Base-by-base conservation (phyloP, 1,140 invertebrate species). In the Sinella curviseta region DNA sequence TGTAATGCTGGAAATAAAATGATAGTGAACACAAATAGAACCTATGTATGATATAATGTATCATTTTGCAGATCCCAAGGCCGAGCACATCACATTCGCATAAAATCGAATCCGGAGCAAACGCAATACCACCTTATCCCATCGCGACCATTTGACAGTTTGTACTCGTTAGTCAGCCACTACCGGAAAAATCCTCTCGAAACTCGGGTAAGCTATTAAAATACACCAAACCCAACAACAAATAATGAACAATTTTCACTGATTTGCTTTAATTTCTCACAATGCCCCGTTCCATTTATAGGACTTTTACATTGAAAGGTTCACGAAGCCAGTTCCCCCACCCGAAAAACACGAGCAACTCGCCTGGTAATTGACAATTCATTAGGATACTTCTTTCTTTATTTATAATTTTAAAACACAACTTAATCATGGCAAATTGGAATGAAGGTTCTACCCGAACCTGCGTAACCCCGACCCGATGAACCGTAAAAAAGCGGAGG, bases 41-140 rank as follows among this genome's bases (percentile, higher is more conserved):
- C n/a, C n/a, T n/a, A n/a, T n/a, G n/a, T n/a, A n/a, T n/a, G n/a
- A n/a, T n/a, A n/a, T n/a, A n/a, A n/a, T n/a, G n/a, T n/a, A n/a
- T n/a, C n/a, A n/a, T n/a, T n/a, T n/a, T n/a, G n/a, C 83, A 91
- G 90, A 94, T 89, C 95, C 8, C 92, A 95, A 85, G 93, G 92
- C 20, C 92, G 92, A 85, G 94, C 95, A 0, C 95, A 97, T 87
- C 96, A 99, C 86, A 97, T 96, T 86, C 90, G 95, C 54, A 98
- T 98, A 76, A 93, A 94, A 84, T 90, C 93, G 39, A 95, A 95
- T 84, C 94, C 95, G 85, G 95, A 97, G 24, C 90, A 94, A 83
- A 94, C 92, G 0, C 95, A 94, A 86, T 98, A 95, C 87, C 97
- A 93, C 88, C 88, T 99, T 3, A 95, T 97, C 60, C 95, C 97